Evolutionary conservation across 2,888 invertebrate species (phyloP).

Genomic region (Calliopum simillimum): DNA sequence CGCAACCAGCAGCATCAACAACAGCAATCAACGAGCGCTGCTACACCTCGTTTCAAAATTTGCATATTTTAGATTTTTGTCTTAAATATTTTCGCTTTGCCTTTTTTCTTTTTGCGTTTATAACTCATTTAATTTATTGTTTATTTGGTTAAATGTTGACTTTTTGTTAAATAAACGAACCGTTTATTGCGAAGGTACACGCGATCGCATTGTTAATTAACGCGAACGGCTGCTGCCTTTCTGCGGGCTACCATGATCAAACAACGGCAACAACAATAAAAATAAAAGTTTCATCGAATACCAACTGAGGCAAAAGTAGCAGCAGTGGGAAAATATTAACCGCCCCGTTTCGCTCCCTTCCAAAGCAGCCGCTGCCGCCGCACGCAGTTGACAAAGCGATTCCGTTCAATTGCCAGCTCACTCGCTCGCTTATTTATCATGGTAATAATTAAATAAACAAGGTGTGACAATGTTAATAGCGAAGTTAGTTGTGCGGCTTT

Average conservation of each 20-base stretch:
- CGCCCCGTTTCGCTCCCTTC: too few species aligned
- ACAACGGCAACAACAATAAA: too few species aligned
- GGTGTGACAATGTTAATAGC: constrained; percentile 39
- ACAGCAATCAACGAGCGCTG: background rate
- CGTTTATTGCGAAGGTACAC: constrained; percentile 5
- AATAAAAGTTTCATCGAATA: too few species aligned
- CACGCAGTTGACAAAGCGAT: background rate
- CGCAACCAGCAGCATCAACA: constrained; percentile 12
- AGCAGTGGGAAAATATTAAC: background rate
- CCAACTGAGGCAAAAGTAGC: background rate
- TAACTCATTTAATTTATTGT: background rate
- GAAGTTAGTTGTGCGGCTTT: constrained; percentile 13
- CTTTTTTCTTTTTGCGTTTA: background rate
- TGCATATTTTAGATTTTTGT: constrained; percentile 22
- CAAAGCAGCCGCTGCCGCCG: background rate
- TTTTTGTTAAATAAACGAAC: background rate
- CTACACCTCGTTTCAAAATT: background rate
- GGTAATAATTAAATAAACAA: constrained; percentile 34
- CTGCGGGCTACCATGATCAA: background rate
- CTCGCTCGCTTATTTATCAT: constrained; percentile 3
- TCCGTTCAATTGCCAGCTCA: background rate
- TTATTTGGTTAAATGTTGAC: background rate
- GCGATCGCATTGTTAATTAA: constrained; percentile 18
- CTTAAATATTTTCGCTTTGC: background rate
- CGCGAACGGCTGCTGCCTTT: background rate